A percentile compares a stretch with the other conserved stretches of the same genome.
phyloP scores from a whole-genome alignment of 1,140 invertebrate species.

The Calliopsis andreniformis region DNA sequence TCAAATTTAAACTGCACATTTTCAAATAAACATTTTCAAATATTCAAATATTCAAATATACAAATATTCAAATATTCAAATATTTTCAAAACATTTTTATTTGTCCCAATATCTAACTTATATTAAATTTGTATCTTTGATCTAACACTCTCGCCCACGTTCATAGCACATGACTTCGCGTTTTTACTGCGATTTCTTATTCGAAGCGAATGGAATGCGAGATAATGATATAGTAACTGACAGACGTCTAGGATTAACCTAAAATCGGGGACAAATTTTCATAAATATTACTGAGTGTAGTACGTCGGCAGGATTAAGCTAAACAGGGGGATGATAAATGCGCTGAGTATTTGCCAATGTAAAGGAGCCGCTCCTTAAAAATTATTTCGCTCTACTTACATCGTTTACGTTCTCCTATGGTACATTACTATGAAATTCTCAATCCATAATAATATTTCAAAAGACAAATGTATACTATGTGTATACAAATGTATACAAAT shows the following conservation, averaged over 20 bases:
- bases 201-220: conserved; percentile 2
- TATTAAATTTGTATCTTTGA: too few relatives aligned
- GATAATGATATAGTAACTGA: background rate
- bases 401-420: conserved; percentile 14
- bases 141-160: background rate
- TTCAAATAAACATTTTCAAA: too few relatives aligned
- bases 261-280: conserved; percentile 26
- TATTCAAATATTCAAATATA: too few relatives aligned
- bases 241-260: conserved; percentile 42
- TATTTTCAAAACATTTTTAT: too few relatives aligned
- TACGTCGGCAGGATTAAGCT: conserved; percentile 38
- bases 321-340: conserved; percentile 52
- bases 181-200: background rate
- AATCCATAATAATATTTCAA: too few relatives aligned
- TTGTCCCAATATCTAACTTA: too few relatives aligned
- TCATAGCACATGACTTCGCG: background rate
- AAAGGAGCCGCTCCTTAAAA: conserved; percentile 58
- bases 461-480: too few relatives aligned
- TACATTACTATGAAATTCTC: background rate
- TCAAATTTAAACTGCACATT: too few relatives aligned
- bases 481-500: too few relatives aligned
- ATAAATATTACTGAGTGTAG: conserved; percentile 28
- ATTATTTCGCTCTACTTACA: conserved; percentile 37
- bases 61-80: too few relatives aligned
- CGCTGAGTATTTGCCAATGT: conserved; percentile 21